A percentile compares a stretch with the other conserved stretches of the same genome.
Evolutionary conservation across 2,888 invertebrate species (phyloP).

Genomic region (Amiota communis): DNA sequence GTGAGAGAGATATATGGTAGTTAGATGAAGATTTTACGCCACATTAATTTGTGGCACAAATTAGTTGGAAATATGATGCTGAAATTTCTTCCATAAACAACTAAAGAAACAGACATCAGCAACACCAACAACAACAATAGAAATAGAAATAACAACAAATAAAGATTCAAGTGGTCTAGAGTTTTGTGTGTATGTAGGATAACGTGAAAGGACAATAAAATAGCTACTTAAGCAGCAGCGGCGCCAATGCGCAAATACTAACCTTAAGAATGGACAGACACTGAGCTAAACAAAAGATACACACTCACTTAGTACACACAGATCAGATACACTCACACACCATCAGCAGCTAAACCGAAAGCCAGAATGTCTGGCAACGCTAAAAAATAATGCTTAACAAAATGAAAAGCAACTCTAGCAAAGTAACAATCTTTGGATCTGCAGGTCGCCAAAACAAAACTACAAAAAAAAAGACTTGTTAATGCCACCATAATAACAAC

Average conservation of each 20-base stretch:
- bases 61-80: constrained; percentile 65
- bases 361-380: constrained; percentile 67
- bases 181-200: constrained; percentile 36
- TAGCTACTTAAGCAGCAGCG: constrained; percentile 57
- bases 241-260: constrained; percentile 51
- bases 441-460: neutral
- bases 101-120: neutral
- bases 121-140: neutral
- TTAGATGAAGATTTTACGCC: constrained; percentile 39
- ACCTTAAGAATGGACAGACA: neutral
- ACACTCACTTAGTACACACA: neutral
- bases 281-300: neutral
- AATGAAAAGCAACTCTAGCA: constrained; percentile 27
- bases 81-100: constrained; percentile 9
- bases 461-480: neutral
- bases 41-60: constrained; percentile 44
- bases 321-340: neutral
- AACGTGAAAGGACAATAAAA: constrained; percentile 34
- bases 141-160: constrained; percentile 11
- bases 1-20: too few relatives aligned
- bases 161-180: constrained; percentile 58
- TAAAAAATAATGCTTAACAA: constrained; percentile 46
- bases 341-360: constrained; percentile 35
- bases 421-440: constrained; percentile 12
- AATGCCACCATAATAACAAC: too few relatives aligned